Evolutionary conservation across 2,113 vertebrate genomes (phyloP), one percentile per base, ranked within the genome.

Genomic region (Lepus americanus): DNA sequence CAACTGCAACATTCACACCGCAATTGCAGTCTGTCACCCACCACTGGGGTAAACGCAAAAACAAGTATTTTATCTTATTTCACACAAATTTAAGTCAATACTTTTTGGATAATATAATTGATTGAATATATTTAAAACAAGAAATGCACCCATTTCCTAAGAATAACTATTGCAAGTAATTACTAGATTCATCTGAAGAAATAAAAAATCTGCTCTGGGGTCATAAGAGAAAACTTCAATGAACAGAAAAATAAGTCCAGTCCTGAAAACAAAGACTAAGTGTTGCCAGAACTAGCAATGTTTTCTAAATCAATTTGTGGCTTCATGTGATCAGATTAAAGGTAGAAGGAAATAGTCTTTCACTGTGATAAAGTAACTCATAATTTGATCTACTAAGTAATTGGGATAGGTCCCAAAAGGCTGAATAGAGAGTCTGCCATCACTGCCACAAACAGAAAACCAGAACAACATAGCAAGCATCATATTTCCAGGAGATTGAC

Each of bases 191-290:
- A 55, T 86, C 89, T 95, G 59, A 96, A 94, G 53, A 96, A 96
- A 89, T 80, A 85, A 86, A 94, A 94, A 95, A 96, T 87, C 78
- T 94, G 95, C 79, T 72, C 51, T 44, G 69, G 19, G 70, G 53
- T 83, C 79, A 92, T 95, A 85, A 95, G 94, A 89, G 79, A 69
- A 94, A 97, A 96, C 63, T 79, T 90, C 53, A 88, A 64, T 95
- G 94, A 94, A 82, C 89, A 77, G 20, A 92, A 66, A 94, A 74
- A 95, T 87, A 70, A 13, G 90, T 63, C 31, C 33, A 2, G 5
- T 51, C n/a, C 9, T 87, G 78, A 64, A 76, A 55, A 49, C 31
- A 84, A 80, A 66, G 78, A 84, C 31, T 70, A n/a, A 93, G 78
- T 64, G 36, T 67, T 95, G 51, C 51, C 9, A 86, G 74, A 95